Evolutionary conservation across 1,140 invertebrate species (phyloP), one percentile per base, ranked within the genome.

Genomic region (Galendromus occidentalis): DNA sequence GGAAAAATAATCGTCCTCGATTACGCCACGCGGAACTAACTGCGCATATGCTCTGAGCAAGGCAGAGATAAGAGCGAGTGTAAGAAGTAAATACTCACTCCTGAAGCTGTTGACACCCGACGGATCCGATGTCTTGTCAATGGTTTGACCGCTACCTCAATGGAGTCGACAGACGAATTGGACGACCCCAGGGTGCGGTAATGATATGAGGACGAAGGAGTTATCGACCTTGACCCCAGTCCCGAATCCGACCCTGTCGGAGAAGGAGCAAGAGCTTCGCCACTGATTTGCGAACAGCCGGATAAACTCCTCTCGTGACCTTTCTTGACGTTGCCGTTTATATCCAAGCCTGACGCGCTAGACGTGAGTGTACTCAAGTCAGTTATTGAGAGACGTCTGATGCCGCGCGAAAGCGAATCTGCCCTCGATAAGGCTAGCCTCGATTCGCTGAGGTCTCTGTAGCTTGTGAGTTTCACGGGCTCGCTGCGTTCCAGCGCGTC

Each of bases 401-500:
- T 33, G 25, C 51, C 51, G 1, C 51, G 51, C 14, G 51, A 59
- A 17, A 59, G 51, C 14, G 51, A 59, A 22, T 59, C 51, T 9
- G 51, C 51, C 51, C 51, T 17, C 51, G 25, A 59, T 22, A 25
- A 1, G 12, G 51, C n/a, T 4, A 59, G 25, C 25, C 51, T 25
- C 14, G 51, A 59, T 33, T 59, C 51, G 9, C 51, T 59, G 51
- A 59, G 51, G 22, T 59, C 51, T 59, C 51, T 25, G 22, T 59
- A 59, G 51, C 51, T 59, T 9, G 51, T 59, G 22, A 59, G 51
- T 22, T 33, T 25, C 7, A 47, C 45, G 22, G 51, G 51, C 22
- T 33, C 51, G 51, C 51, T 59, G 51, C 51, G 51, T 59, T 59
- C 51, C 25, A 59, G 22, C 25, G 51, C 51, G 22, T 59, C 51